Evolutionary conservation across 2,797 vertebrate genomes (phyloP), one percentile per base, ranked within the genome.

Genomic region (Danio kyathit): DNA sequence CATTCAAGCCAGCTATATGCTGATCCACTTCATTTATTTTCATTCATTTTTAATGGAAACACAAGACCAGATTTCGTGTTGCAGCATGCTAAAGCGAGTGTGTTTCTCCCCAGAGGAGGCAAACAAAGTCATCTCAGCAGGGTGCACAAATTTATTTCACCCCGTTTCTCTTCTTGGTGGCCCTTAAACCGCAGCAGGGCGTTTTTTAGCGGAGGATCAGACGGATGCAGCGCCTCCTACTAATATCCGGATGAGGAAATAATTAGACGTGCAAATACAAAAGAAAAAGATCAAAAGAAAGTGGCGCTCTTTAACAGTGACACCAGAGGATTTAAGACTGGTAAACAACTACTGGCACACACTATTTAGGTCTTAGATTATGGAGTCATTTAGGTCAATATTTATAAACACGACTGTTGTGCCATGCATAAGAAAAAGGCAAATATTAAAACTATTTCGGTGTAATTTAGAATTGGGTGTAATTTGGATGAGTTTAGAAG

Each of bases 1-100:
- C 69, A 64, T 64, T 80, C 76, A 76, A 66, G 72, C 77, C 61
- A 46, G 71, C 67, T 61, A 54, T 63, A 14, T 70, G 76, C 77
- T 83, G 82, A 74, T 64, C 59, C 67, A 74, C 41, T 80, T 79
- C 76, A 74, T 71, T 73, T 79, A 76, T 70, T 76, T 70, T 72
- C 77, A 83, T 80, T 83, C 78, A 80, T 80, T 80, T 80, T 80
- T 80, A 80, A 80, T 80, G 69, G 78, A 73, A 80, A 80, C 60
- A 63, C 69, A 80, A 80, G 60, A 72, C 40, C 40, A 2, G 57
- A 38, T 71, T 64, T 73, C 19, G 19, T 21, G 59, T 64, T 40
- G 57, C 44, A 17, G 46, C 77, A 16, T 14, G 54, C 57, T 21
- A 13, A 52, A 70, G 49, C 54, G 43, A 38, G 54, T 63, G 57